Base-by-base conservation (phyloP, 2,113 vertebrate genomes). In the Hassar affinis region DNA sequence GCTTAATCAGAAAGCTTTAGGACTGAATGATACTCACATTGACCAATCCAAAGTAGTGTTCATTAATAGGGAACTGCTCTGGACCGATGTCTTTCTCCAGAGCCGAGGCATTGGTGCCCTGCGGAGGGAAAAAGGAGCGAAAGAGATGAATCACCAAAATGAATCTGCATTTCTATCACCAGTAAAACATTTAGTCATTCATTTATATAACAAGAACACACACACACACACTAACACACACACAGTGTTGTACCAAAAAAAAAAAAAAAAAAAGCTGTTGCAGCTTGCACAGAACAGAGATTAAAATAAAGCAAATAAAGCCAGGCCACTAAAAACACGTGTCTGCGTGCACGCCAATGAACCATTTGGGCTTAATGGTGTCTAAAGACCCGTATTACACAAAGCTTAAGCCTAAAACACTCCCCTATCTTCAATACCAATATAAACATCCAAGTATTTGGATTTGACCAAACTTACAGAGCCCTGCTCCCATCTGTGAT, bases 21-120 rank as follows among this genome's bases (percentile, higher is more conserved):
- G 42, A 66, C 86, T 84, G 85, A 69, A 82, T 4, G 56, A 59
- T 86, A 97, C 96, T 98, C 94, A 98, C 97, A 11, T 99, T 98
- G 94, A 99, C 97, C 96, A 99, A 95, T 92, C 97, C 97, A 54
- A 99, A 99, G 94, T 99, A 99, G 94, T 99, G 97, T 85, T 99
- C 97, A 94, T 99, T 99, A 95, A 99, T 97, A 80, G 97, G 97
- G 91, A 98, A 99, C 93, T 99, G 97, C 96, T 99, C 97, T 94
- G 97, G 97, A 89, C 97, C 97, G 93, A 99, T 99, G 95, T 98
- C 97, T 98, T 99, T 99, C 94, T 98, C 97, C 97, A 99, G 96
- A 96, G 97, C 97, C 94, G 97, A 99, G 97, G 97, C 97, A 98
- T 98, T 99, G 96, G 97, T 98, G 97, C 97, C 97, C 97, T 99